Conservation (phyloP, 2,888 invertebrate genomes). For the Melikaiella ostensackeni region DNA sequence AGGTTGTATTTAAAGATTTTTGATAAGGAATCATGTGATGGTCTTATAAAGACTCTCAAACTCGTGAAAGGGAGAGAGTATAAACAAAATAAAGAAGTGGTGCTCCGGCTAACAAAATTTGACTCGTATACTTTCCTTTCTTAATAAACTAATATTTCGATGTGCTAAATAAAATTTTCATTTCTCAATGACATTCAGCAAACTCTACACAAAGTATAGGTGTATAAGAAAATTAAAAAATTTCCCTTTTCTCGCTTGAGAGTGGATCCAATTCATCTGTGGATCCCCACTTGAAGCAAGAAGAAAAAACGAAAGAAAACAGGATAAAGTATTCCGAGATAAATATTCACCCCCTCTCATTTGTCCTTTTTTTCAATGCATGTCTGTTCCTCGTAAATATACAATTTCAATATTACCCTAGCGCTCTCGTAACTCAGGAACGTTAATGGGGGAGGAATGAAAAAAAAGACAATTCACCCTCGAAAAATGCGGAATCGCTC, state of each 20-base stretch:
- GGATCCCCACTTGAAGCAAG: background rate
- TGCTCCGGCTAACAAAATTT: too few species aligned
- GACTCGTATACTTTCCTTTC: too few species aligned
- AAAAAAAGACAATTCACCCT: conserved; percentile 10
- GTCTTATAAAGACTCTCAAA: too few species aligned
- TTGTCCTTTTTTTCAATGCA: background rate
- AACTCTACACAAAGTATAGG: too few species aligned
- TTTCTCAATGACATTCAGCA: too few species aligned
- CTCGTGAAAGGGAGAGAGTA: too few species aligned
- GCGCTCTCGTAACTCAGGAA: background rate
- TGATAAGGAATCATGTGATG: too few species aligned
- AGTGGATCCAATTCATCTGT: background rate
- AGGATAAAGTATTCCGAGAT: background rate
- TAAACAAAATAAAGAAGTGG: too few species aligned
- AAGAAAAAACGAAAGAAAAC: background rate
- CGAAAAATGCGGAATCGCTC: conserved; percentile 1
- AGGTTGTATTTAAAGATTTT: too few species aligned
- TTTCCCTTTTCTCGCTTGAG: background rate
- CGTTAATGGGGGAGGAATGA: background rate
- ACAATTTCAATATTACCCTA: conserved; percentile 10
- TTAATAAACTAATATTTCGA: too few species aligned
- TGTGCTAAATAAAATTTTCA: too few species aligned
- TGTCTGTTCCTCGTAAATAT: background rate
- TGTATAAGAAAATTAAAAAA: background rate
- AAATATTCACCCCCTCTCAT: background rate